Evolutionary conservation across 2,888 invertebrate genomes (phyloP).

Genomic region (Nesidiocoris tenuis): DNA sequence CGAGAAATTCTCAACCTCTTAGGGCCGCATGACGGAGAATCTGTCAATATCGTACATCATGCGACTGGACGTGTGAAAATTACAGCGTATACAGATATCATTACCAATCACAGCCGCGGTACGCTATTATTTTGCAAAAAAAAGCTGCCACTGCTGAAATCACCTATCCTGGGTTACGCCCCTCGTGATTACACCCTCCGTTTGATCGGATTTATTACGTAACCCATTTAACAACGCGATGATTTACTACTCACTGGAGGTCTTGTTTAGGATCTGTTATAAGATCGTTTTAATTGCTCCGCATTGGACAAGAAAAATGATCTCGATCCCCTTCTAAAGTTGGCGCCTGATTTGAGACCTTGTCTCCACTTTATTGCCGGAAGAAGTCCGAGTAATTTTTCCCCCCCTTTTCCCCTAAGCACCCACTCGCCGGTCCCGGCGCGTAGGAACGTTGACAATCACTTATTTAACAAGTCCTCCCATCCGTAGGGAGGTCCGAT

Average conservation of each 20-base stretch:
- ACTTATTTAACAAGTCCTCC: conserved; percentile 1
- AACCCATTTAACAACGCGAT: neutral
- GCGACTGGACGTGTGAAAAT: neutral
- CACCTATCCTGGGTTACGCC: neutral
- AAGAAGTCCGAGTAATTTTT: neutral
- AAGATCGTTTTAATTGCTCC: neutral
- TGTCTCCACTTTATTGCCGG: conserved; percentile 8
- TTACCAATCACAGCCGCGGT: neutral
- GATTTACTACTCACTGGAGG: neutral
- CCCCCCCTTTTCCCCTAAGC: neutral
- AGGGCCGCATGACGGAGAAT: too few relatives aligned
- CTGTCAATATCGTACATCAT: neutral
- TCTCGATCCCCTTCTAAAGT: neutral
- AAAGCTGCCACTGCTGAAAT: too few relatives aligned
- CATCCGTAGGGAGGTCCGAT: neutral
- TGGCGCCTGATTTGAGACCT: conserved; percentile 27
- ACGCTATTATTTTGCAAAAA: neutral
- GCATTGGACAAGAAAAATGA: neutral
- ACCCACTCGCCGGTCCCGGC: neutral
- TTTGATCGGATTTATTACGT: neutral
- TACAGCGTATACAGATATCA: neutral
- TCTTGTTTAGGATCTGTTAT: neutral
- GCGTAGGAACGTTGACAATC: neutral
- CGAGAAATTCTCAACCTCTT: too few relatives aligned
- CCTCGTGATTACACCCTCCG: neutral